These are phyloP conservation scores for Syngnathus rostellatus DNA, from an alignment of 2,797 vertebrate species.

Conservation along the genomic window DNA sequence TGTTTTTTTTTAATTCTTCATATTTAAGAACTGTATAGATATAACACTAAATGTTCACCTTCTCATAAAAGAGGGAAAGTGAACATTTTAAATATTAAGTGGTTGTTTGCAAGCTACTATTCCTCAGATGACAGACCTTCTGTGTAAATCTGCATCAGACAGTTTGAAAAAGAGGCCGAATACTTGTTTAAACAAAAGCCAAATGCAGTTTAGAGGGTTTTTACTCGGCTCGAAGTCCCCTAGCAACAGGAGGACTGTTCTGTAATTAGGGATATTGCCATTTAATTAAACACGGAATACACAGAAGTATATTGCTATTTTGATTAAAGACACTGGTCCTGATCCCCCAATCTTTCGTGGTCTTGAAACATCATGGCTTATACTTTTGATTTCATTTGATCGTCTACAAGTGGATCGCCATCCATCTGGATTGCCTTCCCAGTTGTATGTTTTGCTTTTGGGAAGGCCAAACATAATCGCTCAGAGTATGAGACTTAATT, in stretches of 20 bases:
- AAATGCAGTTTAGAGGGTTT: constrained; percentile 49
- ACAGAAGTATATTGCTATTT: constrained; percentile 65
- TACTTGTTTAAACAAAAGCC: constrained; percentile 60
- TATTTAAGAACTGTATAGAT: constrained; percentile 22
- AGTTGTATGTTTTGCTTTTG: constrained; percentile 31
- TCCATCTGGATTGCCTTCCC: constrained; percentile 53
- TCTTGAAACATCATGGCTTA: constrained; percentile 40
- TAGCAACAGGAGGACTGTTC: constrained; percentile 34
- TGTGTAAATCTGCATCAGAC: constrained; percentile 52
- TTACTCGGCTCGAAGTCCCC: constrained; percentile 45
- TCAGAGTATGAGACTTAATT: constrained; percentile 6
- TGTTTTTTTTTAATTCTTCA: constrained; percentile 17
- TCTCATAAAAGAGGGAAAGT: constrained; percentile 18
- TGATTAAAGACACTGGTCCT: constrained; percentile 61
- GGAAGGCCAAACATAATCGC: constrained; percentile 5
- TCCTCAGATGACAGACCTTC: constrained; percentile 46
- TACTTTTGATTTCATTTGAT: constrained; percentile 56
- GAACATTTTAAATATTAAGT: constrained; percentile 32
- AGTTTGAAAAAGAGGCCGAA: constrained; percentile 42
- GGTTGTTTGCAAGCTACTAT: constrained; percentile 43
- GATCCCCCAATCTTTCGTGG: constrained; percentile 41
- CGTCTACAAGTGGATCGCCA: constrained; percentile 53
- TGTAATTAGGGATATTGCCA: constrained; percentile 53
- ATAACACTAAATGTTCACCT: constrained; percentile 33
- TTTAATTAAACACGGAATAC: constrained; percentile 62